Conservation (phyloP, 2,888 invertebrate genomes). For the Hyalella azteca region DNA sequence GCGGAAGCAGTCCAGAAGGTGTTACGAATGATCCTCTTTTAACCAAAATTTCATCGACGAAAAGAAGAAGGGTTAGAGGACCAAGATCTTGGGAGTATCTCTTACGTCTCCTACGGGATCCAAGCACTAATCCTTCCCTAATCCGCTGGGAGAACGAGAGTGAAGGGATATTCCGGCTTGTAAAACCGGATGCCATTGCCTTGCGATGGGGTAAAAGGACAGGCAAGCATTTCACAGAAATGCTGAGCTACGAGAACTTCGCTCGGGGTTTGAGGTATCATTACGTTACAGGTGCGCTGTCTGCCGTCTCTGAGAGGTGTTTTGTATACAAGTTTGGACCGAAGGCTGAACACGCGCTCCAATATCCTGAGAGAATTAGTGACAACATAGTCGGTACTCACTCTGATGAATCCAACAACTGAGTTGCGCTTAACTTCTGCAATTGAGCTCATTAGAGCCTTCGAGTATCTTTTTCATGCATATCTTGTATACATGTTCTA, state of each 20-base stretch:
- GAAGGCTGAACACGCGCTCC: conserved; percentile 43
- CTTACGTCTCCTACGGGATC: conserved; percentile 77
- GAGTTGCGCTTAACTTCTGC: too few relatives aligned
- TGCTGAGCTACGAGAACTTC: conserved; percentile 54
- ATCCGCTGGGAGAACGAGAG: conserved; percentile 88
- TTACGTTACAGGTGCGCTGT: conserved; percentile 53
- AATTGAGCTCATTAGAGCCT: too few relatives aligned
- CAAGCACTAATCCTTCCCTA: conserved; percentile 77
- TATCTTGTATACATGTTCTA: too few relatives aligned
- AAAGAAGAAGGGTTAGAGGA: conserved; percentile 49
- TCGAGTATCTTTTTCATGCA: too few relatives aligned
- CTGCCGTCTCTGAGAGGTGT: conserved; percentile 52
- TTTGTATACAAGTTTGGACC: conserved; percentile 56
- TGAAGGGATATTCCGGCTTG: conserved; percentile 84
- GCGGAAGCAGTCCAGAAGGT: not conserved
- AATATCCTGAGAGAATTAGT: conserved; percentile 1
- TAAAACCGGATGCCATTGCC: conserved; percentile 62
- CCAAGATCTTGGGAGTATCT: conserved; percentile 77
- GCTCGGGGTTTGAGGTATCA: conserved; percentile 55
- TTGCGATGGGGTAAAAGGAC: conserved; percentile 54
- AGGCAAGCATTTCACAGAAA: conserved; percentile 51
- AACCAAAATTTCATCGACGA: conserved; percentile 49
- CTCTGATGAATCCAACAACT: not conserved
- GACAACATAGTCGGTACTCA: not conserved
- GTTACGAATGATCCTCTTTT: conserved; percentile 46